Percentiles rank a stretch among this genome's conserved stretches.
Conservation (phyloP, 2,113 vertebrate species). For the Leiothrix lutea region DNA sequence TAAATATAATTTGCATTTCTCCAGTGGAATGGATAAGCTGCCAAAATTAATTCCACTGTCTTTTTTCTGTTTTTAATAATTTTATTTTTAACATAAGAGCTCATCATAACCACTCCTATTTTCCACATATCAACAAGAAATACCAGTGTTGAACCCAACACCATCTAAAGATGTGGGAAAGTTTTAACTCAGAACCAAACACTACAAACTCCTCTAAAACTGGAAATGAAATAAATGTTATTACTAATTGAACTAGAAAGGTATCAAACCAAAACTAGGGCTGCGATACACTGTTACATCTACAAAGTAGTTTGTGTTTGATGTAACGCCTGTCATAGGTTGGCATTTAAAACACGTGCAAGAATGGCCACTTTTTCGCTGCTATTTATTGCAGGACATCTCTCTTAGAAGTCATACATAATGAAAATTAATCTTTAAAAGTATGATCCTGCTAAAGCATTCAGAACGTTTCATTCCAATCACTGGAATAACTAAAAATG, state of each 20-base stretch:
- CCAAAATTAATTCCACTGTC: not conserved
- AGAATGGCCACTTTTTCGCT: not conserved
- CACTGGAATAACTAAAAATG: not conserved
- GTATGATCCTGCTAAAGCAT: not conserved
- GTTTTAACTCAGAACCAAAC: not conserved
- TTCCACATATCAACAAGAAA: not conserved
- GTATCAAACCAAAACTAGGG: not conserved
- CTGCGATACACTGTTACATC: not conserved
- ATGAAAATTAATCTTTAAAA: constrained; percentile 1
- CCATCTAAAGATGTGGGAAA: not conserved
- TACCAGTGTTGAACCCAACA: not conserved
- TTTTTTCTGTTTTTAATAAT: not conserved
- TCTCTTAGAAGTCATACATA: constrained; percentile 32
- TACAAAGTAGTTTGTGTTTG: not conserved
- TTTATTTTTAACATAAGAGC: not conserved
- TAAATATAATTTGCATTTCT: not conserved
- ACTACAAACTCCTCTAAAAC: not conserved
- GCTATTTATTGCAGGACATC: constrained; percentile 15
- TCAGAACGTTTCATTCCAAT: not conserved
- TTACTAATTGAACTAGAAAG: not conserved
- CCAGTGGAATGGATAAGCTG: not conserved
- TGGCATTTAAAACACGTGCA: not conserved
- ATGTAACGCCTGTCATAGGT: not conserved
- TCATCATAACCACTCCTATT: not conserved
- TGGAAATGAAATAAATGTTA: not conserved